Percentiles rank a stretch among this genome's conserved stretches.
Evolutionary conservation across 2,797 vertebrate species (phyloP).

Genomic region (Lutjanus argentimaculatus): DNA sequence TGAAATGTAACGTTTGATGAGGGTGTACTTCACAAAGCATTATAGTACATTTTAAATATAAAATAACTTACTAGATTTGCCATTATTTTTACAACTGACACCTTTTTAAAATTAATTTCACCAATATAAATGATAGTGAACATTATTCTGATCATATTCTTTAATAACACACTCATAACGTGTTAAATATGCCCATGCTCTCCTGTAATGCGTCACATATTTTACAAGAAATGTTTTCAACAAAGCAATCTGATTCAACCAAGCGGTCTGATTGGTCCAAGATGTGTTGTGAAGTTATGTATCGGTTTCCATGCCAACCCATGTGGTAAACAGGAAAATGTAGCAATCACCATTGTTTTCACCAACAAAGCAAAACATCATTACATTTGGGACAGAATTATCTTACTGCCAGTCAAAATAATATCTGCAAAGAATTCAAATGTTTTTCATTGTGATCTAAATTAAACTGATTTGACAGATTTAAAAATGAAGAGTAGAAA

Average conservation of each 20-base stretch:
- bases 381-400: constrained; percentile 3
- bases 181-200: not conserved
- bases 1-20: not conserved
- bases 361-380: constrained; percentile 30
- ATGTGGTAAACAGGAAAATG: constrained; percentile 49
- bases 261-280: constrained; percentile 52
- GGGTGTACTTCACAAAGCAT: too few relatives aligned
- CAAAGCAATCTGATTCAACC: constrained; percentile 26
- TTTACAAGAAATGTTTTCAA: constrained; percentile 34
- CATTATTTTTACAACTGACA: not conserved
- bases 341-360: constrained; percentile 30
- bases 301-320: constrained; percentile 34
- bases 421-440: not conserved
- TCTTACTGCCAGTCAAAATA: not conserved
- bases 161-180: not conserved
- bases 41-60: not conserved
- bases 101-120: too few relatives aligned
- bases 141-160: not conserved
- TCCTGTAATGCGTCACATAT: constrained; percentile 21
- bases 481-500: not conserved
- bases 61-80: not conserved
- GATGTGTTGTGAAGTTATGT: constrained; percentile 57
- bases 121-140: not conserved
- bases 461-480: not conserved
- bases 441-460: not conserved